phyloP scores from a whole-genome alignment of 2,113 vertebrate species.

The Uropsilus gracilis region DNA sequence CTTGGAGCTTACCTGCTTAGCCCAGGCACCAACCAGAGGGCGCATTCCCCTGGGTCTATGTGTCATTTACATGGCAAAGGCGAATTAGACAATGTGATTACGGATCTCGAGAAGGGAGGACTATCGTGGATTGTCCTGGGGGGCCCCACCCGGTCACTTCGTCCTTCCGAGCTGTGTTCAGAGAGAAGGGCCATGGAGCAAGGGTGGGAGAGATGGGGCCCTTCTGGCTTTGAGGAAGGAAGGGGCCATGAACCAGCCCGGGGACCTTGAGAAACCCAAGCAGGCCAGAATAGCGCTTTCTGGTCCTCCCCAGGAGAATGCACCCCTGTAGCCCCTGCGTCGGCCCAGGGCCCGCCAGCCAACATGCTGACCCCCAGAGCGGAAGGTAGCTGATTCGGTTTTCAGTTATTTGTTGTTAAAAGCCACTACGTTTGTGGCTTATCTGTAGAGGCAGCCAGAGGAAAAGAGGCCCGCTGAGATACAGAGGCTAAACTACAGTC shows the following conservation, averaged over 20 bases:
- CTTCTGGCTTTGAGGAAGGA: neutral
- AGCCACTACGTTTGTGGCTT: neutral
- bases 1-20: neutral
- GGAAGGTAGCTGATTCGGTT: no score
- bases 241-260: neutral
- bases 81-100: no score
- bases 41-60: neutral
- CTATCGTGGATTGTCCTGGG: no score
- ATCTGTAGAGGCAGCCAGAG: neutral
- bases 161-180: neutral
- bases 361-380: no score
- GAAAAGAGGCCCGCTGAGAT: neutral
- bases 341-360: no score
- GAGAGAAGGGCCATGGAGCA: neutral
- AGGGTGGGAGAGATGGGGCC: neutral
- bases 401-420: neutral
- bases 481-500: neutral
- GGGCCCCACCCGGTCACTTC: neutral
- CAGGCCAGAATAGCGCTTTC: no score
- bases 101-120: neutral
- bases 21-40: neutral
- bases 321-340: no score
- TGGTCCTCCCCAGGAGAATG: neutral
- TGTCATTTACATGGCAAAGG: neutral
- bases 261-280: neutral